Conservation (phyloP, 2,888 invertebrate genomes). For the Agrenia bidenticulata region DNA sequence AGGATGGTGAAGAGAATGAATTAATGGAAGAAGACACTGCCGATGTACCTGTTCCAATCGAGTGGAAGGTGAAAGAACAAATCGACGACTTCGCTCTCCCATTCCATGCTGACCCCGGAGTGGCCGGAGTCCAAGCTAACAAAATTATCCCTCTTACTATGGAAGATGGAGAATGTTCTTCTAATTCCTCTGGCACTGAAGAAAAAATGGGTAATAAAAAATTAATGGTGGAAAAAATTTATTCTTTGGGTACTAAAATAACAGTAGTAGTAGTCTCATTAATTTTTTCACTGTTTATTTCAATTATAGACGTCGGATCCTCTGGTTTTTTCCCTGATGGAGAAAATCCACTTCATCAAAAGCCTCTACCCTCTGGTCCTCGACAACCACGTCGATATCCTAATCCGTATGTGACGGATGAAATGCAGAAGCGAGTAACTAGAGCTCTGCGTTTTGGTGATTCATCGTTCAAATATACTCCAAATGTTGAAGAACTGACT, state of each 20-base stretch:
- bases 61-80: too few species aligned
- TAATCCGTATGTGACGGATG: constrained; percentile 42
- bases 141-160: neutral
- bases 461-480: neutral
- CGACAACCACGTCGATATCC: constrained; percentile 36
- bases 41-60: too few species aligned
- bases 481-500: neutral
- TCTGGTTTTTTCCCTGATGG: neutral
- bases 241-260: neutral
- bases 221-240: neutral
- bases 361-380: neutral
- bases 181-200: neutral
- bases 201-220: constrained; percentile 7
- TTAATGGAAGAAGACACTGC: constrained; percentile 1
- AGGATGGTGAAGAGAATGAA: neutral
- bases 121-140: neutral
- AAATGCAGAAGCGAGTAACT: constrained; percentile 36
- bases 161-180: constrained; percentile 19
- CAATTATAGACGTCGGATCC: neutral
- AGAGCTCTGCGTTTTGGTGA: constrained; percentile 38
- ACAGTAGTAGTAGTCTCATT: too few species aligned
- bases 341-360: neutral
- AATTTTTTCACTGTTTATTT: too few species aligned
- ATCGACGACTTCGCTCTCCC: neutral
- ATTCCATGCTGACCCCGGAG: too few species aligned